A percentile compares a stretch with the other conserved stretches of the same genome.
These are phyloP conservation scores for Chrysoperla carnea DNA, from an alignment of 1,140 invertebrate genomes.

Conservation along the genomic window DNA sequence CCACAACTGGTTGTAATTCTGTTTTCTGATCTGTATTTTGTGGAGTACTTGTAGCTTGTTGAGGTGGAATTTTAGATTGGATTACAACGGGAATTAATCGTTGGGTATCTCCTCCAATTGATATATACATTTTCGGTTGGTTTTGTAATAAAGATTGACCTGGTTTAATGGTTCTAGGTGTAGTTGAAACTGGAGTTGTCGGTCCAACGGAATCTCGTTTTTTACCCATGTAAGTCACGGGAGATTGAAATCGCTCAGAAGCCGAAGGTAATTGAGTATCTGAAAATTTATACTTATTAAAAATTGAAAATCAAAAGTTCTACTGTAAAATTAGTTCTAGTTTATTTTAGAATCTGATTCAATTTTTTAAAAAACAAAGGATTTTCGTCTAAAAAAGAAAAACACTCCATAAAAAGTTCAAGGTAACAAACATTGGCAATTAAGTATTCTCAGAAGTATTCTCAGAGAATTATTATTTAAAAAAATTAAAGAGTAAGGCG, in stretches of 20 bases:
- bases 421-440: too few relatives aligned
- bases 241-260: slow-evolving; percentile 38
- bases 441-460: too few relatives aligned
- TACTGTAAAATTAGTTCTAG: too few relatives aligned
- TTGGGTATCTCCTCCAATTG: too few relatives aligned
- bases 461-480: too few relatives aligned
- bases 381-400: too few relatives aligned
- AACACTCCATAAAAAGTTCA: too few relatives aligned
- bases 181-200: slow-evolving; percentile 3
- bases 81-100: background rate
- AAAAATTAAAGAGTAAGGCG: too few relatives aligned
- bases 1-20: slow-evolving; percentile 12
- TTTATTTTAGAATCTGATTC: too few relatives aligned
- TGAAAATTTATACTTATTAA: too few relatives aligned
- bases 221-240: slow-evolving; percentile 28
- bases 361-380: too few relatives aligned
- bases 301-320: too few relatives aligned
- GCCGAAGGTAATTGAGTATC: slow-evolving; percentile 27
- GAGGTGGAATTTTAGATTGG: slow-evolving; percentile 1
- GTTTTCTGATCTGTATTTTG: background rate
- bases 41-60: slow-evolving; percentile 1
- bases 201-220: slow-evolving; percentile 28
- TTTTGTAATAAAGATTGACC: slow-evolving; percentile 31
- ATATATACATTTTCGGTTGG: background rate
- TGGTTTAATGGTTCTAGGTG: slow-evolving; percentile 22